phyloP scores from a whole-genome alignment of 37 sponge, comb jelly and placozoan genomes.

The Trichoplax adhaerens region DNA sequence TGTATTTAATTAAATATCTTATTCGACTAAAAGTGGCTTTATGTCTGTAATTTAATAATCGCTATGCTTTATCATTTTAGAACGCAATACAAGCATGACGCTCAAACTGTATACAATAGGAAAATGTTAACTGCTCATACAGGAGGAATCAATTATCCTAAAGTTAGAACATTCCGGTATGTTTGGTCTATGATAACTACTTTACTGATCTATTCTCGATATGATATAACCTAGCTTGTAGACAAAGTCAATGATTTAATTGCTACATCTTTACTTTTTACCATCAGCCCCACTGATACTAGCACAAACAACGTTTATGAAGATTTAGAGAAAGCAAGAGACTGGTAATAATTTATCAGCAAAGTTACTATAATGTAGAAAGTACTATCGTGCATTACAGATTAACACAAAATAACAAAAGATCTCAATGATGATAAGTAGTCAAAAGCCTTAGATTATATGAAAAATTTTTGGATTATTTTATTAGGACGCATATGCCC shows the following conservation, averaged over 20 bases:
- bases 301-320: conserved; percentile 79
- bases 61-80: conserved; percentile 14
- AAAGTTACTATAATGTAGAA: no score
- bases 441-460: background rate
- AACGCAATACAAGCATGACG: conserved; percentile 40
- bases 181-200: no score
- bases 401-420: no score
- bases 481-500: conserved; percentile 16
- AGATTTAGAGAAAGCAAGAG: conserved; percentile 46
- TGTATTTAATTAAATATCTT: background rate
- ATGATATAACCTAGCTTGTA: no score
- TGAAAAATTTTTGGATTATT: background rate
- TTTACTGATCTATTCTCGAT: no score
- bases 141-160: conserved; percentile 52
- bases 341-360: conserved; percentile 18
- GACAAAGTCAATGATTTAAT: no score
- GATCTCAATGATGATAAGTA: no score
- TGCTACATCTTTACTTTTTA: no score
- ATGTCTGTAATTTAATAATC: background rate
- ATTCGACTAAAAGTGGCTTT: background rate
- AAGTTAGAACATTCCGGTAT: conserved; percentile 47
- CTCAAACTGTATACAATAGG: conserved; percentile 39
- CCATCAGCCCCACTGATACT: background rate
- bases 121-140: conserved; percentile 39
- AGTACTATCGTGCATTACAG: no score